Evolutionary conservation across 2,113 vertebrate species (phyloP), one percentile per base, ranked within the genome.

Genomic region (Syngnathoides biaculeatus): DNA sequence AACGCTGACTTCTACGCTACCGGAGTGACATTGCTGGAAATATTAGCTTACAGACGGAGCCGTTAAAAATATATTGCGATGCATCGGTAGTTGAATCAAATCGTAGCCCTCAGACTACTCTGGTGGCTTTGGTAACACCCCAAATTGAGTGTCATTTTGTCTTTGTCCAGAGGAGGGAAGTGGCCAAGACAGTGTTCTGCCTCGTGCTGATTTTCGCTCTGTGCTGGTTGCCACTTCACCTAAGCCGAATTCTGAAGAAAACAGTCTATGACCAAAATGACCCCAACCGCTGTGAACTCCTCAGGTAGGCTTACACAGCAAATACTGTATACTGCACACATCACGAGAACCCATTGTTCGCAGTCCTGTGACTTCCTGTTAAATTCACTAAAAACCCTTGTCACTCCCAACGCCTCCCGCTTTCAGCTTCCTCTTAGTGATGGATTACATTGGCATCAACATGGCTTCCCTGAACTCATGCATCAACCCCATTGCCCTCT

Each of bases 391-490:
- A 77, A 60, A 85, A 76, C 70, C 53, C 39, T 3, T 27, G 38
- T 30, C 55, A 30, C 20, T 20, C n/a, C 76, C 52, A 56, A 56
- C 56, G 74, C 30, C 79, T 30, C 26, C 42, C 52, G 15, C 26
- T 27, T 1, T 38, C 75, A 93, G 95, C 71, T 96, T 96, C 87
- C 94, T 96, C 69, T 87, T 96, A 4, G 93, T 96, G 88, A 93
- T 96, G 92, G 93, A 96, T 89, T 96, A 96, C 82, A 96, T 96
- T 0, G 95, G 95, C 45, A 96, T 96, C 88, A 96, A 95, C 87
- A 95, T 96, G 94, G 95, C 95, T 67, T 96, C 95, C 8, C 85
- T 96, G 68, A 96, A 96, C 85, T 96, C 95, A 87, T 96, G 95
- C 88, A 96, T 96, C 79, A 96, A 96, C 78, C 95, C 95, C 0